These are phyloP conservation scores for Diabrotica undecimpunctata DNA, from an alignment of 1,140 invertebrate species.

Conservation along the genomic window DNA sequence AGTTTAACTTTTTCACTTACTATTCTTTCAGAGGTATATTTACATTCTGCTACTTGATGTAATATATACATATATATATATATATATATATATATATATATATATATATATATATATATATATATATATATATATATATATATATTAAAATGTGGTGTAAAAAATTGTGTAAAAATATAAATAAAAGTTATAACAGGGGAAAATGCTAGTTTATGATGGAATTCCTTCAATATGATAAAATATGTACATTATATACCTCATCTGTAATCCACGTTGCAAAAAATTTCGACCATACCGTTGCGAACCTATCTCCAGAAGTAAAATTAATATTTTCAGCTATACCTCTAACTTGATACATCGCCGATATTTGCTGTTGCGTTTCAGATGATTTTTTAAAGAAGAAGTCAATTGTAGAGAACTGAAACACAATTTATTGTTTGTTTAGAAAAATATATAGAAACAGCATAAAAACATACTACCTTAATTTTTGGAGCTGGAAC, in stretches of 20 bases:
- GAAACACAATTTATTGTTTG: constrained; percentile 16
- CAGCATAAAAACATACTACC: constrained; percentile 38
- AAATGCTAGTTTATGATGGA: background rate
- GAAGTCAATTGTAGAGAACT: constrained; percentile 60
- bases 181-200: too few species aligned
- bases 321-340: constrained; percentile 56
- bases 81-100: too few species aligned
- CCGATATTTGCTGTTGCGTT: constrained; percentile 67
- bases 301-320: constrained; percentile 56
- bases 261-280: constrained; percentile 76
- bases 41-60: too few species aligned
- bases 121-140: too few species aligned
- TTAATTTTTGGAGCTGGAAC: constrained; percentile 53
- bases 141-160: too few species aligned
- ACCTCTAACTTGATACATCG: constrained; percentile 63
- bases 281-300: constrained; percentile 65
- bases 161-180: too few species aligned
- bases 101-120: too few species aligned
- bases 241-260: constrained; percentile 51
- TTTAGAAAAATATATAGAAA: constrained; percentile 1
- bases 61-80: too few species aligned
- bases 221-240: background rate
- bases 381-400: constrained; percentile 57
- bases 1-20: too few species aligned
- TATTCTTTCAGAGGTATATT: too few species aligned